These are phyloP conservation scores for Mesoclemmys tuberculata DNA, from an alignment of 2,113 vertebrate species.

Conservation along the genomic window DNA sequence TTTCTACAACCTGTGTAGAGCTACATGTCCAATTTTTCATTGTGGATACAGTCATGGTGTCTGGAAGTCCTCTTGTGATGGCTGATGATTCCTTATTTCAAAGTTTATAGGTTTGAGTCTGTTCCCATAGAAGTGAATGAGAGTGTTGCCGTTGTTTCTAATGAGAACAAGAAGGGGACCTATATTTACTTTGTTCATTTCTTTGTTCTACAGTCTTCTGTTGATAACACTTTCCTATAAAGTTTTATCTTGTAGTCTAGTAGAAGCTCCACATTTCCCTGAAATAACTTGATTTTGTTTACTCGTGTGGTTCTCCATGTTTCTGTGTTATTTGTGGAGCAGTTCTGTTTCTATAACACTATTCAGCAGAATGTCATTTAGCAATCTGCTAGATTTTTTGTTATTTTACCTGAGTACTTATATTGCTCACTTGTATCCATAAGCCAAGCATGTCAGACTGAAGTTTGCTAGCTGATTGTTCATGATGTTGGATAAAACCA, in stretches of 20 bases:
- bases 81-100: not conserved
- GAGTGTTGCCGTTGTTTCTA: not conserved
- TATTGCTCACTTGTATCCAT: not conserved
- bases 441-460: not conserved
- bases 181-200: not conserved
- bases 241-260: not conserved
- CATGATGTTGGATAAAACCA: not conserved
- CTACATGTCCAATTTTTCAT: not conserved
- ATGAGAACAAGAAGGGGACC: not conserved
- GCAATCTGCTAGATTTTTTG: rapidly evolving
- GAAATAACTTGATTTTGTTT: not conserved
- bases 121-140: not conserved
- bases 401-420: not conserved
- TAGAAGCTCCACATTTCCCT: not conserved
- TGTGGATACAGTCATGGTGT: not conserved
- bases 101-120: not conserved
- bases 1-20: not conserved
- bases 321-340: not conserved
- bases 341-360: not conserved
- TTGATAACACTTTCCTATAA: not conserved
- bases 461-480: not conserved
- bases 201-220: not conserved
- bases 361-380: not conserved
- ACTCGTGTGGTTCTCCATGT: not conserved
- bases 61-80: not conserved